Evolutionary conservation across 2,888 invertebrate genomes (phyloP), one percentile per base, ranked within the genome.

Genomic region (Dynastes tityus): DNA sequence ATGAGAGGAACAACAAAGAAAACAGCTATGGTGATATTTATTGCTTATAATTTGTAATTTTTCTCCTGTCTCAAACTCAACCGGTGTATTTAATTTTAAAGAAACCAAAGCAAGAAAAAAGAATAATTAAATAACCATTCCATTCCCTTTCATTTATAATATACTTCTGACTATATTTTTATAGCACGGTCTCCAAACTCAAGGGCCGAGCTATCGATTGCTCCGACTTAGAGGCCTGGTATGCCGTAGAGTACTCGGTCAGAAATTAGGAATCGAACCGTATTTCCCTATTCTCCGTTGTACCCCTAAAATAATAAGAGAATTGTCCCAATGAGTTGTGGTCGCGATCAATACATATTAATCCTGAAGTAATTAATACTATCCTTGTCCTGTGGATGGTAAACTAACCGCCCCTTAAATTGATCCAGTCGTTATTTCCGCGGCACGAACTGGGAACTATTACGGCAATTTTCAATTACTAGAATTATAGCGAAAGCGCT

Each of bases 351-450:
- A 83, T 83, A 83, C 80, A 79, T 82, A 83, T 83, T 83, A 83
- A 83, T 88, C 87, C 87, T 85, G 78, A 82, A 81, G 87, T 87
- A 87, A 88, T 88, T 88, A 88, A 88, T 88, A 87, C 86, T 84
- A 86, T 87, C 87, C 87, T 86, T 86, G 86, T 84, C 84, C 85
- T 84, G 87, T 82, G 84, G 85, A 84, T 81, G 83, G 81, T 84
- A 82, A 85, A 86, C 85, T 83, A 86, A 86, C 86, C 86, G 85
- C 85, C 84, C 82, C 80, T 81, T 83, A 83, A 83, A 84, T 83
- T 82, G 81, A 81, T 80, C 79, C 80, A 83, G 82, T 82, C 82
- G 82, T 81, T 83, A 83, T 81, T 81, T 80, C 80, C 81, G 80
- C 79, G 80, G 79, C 82, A 73, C 79, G 80, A 81, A 81, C 82